Conservation (phyloP, 2,888 invertebrate genomes). For the Eudemis profundana region DNA sequence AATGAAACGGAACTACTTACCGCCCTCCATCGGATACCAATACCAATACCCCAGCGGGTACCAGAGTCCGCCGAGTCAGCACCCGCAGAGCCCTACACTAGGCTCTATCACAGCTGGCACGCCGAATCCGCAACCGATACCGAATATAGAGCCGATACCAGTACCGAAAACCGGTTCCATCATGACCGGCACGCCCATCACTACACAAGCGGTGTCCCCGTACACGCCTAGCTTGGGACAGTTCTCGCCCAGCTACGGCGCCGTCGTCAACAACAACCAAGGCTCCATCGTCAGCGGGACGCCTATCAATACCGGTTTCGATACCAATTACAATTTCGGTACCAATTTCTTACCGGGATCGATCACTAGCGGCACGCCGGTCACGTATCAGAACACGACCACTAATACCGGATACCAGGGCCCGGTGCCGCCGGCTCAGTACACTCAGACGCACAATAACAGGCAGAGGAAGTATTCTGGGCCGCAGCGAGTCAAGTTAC, state of each 20-base stretch:
- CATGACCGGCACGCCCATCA: conserved; percentile 54
- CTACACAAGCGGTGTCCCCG: conserved; percentile 54
- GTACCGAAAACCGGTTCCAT: conserved; percentile 73
- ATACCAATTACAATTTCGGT: conserved; percentile 21
- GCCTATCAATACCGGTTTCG: conserved; percentile 40
- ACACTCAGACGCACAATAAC: conserved; percentile 54
- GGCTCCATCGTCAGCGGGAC: conserved; percentile 46
- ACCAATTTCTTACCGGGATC: conserved; percentile 43
- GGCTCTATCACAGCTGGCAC: conserved; percentile 52
- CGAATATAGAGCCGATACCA: conserved; percentile 62
- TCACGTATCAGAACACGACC: conserved; percentile 49
- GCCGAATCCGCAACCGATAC: conserved; percentile 55
- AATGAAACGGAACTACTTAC: conserved; percentile 93
- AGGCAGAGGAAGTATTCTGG: conserved; percentile 85
- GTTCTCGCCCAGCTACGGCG: conserved; percentile 54
- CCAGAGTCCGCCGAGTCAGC: conserved; percentile 47
- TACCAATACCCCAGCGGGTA: conserved; percentile 67
- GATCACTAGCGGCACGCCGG: conserved; percentile 45
- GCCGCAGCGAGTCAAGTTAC: conserved; percentile 79
- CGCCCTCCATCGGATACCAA: conserved; percentile 86
- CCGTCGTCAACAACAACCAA: conserved; percentile 42
- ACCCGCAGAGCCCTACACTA: conserved; percentile 59
- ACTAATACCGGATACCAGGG: conserved; percentile 62
- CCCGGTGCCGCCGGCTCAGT: conserved; percentile 37
- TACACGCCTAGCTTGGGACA: conserved; percentile 56